Percentiles rank a stretch among this genome's conserved stretches.
Conservation (phyloP, 2,113 vertebrate species). For the Sinocyclocheilus rhinocerous region DNA sequence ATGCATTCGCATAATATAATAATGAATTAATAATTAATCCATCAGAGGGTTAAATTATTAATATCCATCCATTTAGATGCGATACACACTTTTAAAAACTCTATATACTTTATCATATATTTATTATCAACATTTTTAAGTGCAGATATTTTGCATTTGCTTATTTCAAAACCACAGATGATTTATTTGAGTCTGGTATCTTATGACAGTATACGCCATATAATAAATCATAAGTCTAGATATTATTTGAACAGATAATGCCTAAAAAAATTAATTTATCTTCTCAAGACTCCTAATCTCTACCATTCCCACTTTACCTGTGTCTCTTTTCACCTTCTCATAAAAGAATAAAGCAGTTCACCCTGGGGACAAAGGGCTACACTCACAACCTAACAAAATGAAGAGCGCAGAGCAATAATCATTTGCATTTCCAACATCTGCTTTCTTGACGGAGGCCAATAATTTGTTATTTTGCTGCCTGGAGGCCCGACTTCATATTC, state of each 20-base stretch:
- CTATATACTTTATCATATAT: background rate
- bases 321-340: conserved; percentile 39
- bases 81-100: background rate
- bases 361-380: conserved; percentile 9
- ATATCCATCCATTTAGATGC: background rate
- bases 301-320: background rate
- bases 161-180: conserved; percentile 5
- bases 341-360: conserved; percentile 33
- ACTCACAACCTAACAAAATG: conserved; percentile 19
- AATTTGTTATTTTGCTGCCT: conserved; percentile 62
- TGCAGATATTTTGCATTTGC: background rate
- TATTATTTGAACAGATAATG: conserved; percentile 26
- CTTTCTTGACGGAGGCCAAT: conserved; percentile 65
- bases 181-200: conserved; percentile 20
- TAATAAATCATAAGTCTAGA: background rate
- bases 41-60: background rate
- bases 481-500: conserved; percentile 64
- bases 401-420: conserved; percentile 54
- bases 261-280: background rate
- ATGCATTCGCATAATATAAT: too few relatives aligned
- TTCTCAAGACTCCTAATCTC: conserved; percentile 16
- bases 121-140: background rate
- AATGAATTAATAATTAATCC: background rate
- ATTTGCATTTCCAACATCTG: conserved; percentile 72
- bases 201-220: conserved; percentile 11